A percentile compares a stretch with the other conserved stretches of the same genome.
These are phyloP conservation scores for Acronicta leporina DNA, from an alignment of 2,888 invertebrate species.

Conservation along the genomic window DNA sequence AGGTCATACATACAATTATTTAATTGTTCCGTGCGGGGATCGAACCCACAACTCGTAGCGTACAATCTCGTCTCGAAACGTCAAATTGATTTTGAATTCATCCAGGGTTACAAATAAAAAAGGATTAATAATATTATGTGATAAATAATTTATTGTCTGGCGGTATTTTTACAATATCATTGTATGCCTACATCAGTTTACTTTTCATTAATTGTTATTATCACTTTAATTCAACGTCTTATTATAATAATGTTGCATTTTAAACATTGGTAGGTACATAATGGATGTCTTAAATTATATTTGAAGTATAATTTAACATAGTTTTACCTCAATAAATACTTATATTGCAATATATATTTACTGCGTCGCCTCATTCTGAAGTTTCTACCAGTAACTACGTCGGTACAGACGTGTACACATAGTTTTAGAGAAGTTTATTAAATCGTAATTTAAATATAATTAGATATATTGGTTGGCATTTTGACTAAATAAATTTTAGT, in stretches of 20 bases:
- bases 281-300: conserved; percentile 41
- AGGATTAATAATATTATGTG: conserved; percentile 77
- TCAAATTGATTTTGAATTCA: not conserved
- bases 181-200: conserved; percentile 81
- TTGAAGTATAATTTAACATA: not conserved
- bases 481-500: too few relatives aligned
- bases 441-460: not conserved
- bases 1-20: too few relatives aligned
- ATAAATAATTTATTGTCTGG: conserved; percentile 90
- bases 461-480: not conserved
- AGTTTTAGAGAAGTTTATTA: not conserved
- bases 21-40: too few relatives aligned
- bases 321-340: not conserved
- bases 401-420: too few relatives aligned
- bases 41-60: too few relatives aligned
- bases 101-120: conserved; percentile 38
- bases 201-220: conserved; percentile 68
- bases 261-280: conserved; percentile 51
- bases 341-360: not conserved
- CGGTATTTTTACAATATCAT: conserved; percentile 89
- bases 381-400: too few relatives aligned
- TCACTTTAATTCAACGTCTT: conserved; percentile 66
- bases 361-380: not conserved
- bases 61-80: too few relatives aligned
- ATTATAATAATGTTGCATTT: conserved; percentile 58